Evolutionary conservation across 2,113 vertebrate genomes (phyloP).

Genomic region (Puffinus mauretanicus): DNA sequence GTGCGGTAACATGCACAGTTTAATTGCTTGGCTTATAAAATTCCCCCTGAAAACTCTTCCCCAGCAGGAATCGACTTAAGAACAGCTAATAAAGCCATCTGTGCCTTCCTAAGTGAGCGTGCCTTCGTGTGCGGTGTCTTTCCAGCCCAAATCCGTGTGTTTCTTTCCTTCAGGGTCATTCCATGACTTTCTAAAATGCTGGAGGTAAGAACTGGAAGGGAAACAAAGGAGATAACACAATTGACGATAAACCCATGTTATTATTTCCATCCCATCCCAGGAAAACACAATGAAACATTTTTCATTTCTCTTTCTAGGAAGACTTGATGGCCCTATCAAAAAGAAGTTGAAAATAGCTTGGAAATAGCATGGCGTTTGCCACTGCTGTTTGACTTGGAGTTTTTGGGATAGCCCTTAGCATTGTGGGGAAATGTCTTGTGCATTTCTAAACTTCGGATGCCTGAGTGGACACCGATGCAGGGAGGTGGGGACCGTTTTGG

Average conservation of each 20-base stretch:
- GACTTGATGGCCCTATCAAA: not conserved
- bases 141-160: not conserved
- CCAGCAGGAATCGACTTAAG: not conserved
- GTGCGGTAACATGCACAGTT: not conserved
- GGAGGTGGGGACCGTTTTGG: not conserved
- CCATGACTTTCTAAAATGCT: not conserved
- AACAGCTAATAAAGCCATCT: not conserved
- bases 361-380: not conserved
- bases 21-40: not conserved
- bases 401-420: not conserved
- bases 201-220: not conserved
- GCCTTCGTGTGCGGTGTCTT: fast-evolving
- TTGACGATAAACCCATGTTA: not conserved
- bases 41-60: not conserved
- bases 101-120: not conserved
- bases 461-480: not conserved
- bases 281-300: not conserved
- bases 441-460: not conserved
- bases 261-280: not conserved
- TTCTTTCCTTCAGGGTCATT: not conserved
- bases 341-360: not conserved
- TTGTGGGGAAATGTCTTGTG: not conserved
- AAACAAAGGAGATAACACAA: not conserved
- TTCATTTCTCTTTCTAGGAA: not conserved
- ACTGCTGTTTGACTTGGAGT: not conserved